phyloP scores from a whole-genome alignment of 1,140 invertebrate species.

The Uloborus diversus region DNA sequence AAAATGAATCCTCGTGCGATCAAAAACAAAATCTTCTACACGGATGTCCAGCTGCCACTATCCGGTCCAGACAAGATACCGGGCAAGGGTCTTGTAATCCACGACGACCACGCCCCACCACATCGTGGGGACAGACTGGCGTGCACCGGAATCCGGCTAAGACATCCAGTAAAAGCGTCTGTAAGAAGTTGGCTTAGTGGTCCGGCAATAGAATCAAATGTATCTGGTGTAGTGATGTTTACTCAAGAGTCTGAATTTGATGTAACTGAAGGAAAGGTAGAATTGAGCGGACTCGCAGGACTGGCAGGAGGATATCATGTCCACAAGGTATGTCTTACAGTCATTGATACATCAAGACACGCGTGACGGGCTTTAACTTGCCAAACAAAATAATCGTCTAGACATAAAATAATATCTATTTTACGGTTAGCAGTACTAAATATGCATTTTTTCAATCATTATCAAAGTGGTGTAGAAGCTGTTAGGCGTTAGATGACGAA shows the following conservation, averaged over 20 bases:
- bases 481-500: no score
- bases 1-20: constrained; percentile 10
- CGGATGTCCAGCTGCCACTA: constrained; percentile 76
- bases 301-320: constrained; percentile 80
- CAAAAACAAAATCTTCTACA: constrained; percentile 60
- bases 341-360: no score
- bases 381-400: no score
- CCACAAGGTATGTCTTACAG: constrained; percentile 77
- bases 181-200: constrained; percentile 68
- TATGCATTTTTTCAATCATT: no score
- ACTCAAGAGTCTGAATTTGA: constrained; percentile 87
- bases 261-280: constrained; percentile 79
- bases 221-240: constrained; percentile 63
- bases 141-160: constrained; percentile 73
- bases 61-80: constrained; percentile 77
- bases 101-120: constrained; percentile 85
- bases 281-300: constrained; percentile 76
- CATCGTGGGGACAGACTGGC: constrained; percentile 86
- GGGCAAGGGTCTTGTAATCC: constrained; percentile 75
- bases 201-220: constrained; percentile 69
- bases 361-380: no score
- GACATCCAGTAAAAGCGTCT: constrained; percentile 59
- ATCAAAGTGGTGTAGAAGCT: no score
- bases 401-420: no score
- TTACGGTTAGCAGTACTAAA: no score